phyloP scores from a whole-genome alignment of 2,888 invertebrate species.

The Resseliella maxima region DNA sequence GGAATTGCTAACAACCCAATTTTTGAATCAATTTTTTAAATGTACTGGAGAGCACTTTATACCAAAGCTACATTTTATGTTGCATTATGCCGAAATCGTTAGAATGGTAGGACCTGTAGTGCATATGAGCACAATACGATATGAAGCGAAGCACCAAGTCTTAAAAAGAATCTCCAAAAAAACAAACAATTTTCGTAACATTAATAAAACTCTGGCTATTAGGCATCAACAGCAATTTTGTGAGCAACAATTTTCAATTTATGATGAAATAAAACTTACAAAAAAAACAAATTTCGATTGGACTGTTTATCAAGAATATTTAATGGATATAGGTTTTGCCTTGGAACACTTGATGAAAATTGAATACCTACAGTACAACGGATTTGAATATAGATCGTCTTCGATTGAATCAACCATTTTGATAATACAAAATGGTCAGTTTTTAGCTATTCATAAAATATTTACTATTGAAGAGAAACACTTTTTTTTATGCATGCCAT shows the following conservation, averaged over 20 bases:
- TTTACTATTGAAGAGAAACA: not conserved
- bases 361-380: not conserved
- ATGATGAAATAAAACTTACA: not conserved
- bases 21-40: not conserved
- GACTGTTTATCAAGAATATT: not conserved
- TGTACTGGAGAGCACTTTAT: slow-evolving; percentile 21
- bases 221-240: not conserved
- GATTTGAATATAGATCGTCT: not conserved
- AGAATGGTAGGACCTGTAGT: slow-evolving; percentile 58
- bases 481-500: not conserved
- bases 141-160: slow-evolving; percentile 58
- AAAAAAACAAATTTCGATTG: not conserved
- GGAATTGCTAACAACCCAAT: not conserved
- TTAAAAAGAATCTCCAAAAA: slow-evolving; percentile 57
- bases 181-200: not conserved
- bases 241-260: too few relatives aligned
- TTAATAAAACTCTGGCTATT: not conserved
- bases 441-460: not conserved
- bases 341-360: not conserved
- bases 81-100: slow-evolving; percentile 58
- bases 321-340: not conserved
- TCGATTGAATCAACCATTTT: not conserved
- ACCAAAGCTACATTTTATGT: slow-evolving; percentile 59
- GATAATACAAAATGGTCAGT: not conserved
- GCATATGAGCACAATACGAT: slow-evolving; percentile 58